These are phyloP conservation scores for Melipona quadrifasciata DNA, from an alignment of 1,140 invertebrate species.

Conservation along the genomic window DNA sequence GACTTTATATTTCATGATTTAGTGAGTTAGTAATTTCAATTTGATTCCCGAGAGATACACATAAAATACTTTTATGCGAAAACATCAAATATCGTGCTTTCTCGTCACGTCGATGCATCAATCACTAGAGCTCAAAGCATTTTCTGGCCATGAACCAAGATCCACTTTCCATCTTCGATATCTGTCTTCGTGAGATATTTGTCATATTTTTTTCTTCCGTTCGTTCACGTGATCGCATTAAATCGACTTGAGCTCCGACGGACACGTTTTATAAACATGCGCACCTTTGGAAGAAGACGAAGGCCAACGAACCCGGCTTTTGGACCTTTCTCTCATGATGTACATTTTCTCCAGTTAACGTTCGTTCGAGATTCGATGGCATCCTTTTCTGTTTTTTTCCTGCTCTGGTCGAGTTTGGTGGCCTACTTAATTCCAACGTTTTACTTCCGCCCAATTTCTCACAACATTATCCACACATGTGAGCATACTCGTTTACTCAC, in stretches of 20 bases:
- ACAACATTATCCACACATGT: not conserved
- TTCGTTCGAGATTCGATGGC: slow-evolving; percentile 22
- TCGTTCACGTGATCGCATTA: slow-evolving; percentile 4
- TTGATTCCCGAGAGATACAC: not conserved
- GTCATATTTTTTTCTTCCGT: not conserved
- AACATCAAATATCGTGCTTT: not conserved
- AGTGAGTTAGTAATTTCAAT: not conserved
- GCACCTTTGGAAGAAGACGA: slow-evolving; percentile 3
- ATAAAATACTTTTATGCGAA: not conserved
- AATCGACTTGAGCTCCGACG: not conserved
- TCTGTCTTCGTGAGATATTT: not conserved
- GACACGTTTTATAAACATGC: not conserved
- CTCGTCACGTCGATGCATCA: not conserved
- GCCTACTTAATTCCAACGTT: slow-evolving; percentile 34
- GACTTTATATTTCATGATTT: not conserved
- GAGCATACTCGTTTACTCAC: not conserved
- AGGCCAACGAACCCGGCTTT: slow-evolving; percentile 38
- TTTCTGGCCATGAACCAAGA: not conserved
- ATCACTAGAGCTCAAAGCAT: not conserved
- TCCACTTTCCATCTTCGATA: not conserved
- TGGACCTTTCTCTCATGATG: slow-evolving; percentile 48
- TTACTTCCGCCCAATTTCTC: slow-evolving; percentile 5
- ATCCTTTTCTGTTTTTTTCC: slow-evolving; percentile 30
- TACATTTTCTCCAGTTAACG: slow-evolving; percentile 18
- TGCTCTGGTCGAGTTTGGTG: slow-evolving; percentile 3